These are phyloP conservation scores for Orthosia gracilis DNA, from an alignment of 2,888 invertebrate species.

Conservation along the genomic window DNA sequence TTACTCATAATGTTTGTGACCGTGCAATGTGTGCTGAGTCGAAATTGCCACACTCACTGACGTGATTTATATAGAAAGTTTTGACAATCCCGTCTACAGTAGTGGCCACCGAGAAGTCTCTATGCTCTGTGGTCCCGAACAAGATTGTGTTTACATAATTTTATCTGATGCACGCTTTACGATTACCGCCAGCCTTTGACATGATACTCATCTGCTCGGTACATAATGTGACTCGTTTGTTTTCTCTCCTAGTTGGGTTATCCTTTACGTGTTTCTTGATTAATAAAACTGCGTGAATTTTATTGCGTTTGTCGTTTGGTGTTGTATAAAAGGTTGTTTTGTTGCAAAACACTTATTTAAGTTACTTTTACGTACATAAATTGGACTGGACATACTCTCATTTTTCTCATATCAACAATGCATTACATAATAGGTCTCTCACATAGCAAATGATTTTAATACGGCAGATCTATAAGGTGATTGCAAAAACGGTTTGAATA, in stretches of 20 bases:
- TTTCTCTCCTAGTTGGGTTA: conserved; percentile 49
- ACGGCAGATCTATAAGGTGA: too few species aligned
- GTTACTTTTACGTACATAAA: conserved; percentile 9
- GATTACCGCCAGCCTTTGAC: conserved; percentile 61
- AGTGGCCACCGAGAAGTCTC: not conserved
- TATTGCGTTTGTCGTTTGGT: conserved; percentile 5
- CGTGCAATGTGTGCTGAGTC: too few species aligned
- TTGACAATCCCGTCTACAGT: not conserved
- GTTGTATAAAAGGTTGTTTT: conserved; percentile 10
- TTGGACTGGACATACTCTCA: not conserved
- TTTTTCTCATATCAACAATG: not conserved
- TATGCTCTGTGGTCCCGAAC: conserved; percentile 12
- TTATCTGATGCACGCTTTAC: conserved; percentile 67
- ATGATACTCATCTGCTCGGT: conserved; percentile 62
- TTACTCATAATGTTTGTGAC: too few species aligned
- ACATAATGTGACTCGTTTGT: conserved; percentile 54
- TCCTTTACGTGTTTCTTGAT: conserved; percentile 36
- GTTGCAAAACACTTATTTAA: conserved; percentile 4
- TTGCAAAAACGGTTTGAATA: not conserved
- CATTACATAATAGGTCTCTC: too few species aligned
- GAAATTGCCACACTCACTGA: too few species aligned
- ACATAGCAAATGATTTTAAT: not conserved
- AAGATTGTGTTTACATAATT: conserved; percentile 69
- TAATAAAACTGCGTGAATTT: conserved; percentile 46
- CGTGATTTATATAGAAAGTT: too few species aligned